Evolutionary conservation across 2,797 vertebrate species (phyloP).

Genomic region (Hyperoplus lanceolatus): DNA sequence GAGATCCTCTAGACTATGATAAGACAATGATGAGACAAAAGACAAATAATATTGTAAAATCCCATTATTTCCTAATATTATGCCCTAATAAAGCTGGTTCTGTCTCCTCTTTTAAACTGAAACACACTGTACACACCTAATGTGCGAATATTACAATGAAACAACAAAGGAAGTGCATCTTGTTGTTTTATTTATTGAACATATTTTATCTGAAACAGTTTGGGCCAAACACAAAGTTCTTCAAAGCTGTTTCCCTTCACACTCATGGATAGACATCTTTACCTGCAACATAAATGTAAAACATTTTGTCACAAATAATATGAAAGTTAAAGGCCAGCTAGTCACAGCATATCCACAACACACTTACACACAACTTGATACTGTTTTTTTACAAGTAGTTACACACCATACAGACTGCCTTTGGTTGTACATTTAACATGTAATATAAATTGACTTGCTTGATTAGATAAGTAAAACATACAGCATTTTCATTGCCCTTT

Average conservation of each 20-base stretch:
- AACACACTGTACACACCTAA: not conserved
- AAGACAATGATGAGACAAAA: not conserved
- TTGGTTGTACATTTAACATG: not conserved
- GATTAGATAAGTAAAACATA: not conserved
- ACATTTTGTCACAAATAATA: not conserved
- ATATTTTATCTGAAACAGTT: not conserved
- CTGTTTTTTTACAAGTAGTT: not conserved
- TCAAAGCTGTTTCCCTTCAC: not conserved
- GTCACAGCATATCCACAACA: not conserved
- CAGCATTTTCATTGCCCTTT: not conserved
- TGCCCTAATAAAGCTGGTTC: not conserved
- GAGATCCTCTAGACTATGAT: not conserved
- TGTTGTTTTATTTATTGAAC: not conserved
- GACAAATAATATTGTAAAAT: not conserved
- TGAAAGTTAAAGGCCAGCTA: not conserved
- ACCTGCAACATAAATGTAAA: not conserved
- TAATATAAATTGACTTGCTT: not conserved
- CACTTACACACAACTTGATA: not conserved
- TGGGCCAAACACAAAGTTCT: not conserved
- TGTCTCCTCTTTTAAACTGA: not conserved
- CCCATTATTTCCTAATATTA: not conserved
- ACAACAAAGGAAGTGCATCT: too few species aligned
- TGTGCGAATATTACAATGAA: not conserved
- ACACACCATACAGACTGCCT: not conserved
- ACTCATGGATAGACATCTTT: rapidly evolving